Base-by-base conservation (phyloP, 2,888 invertebrate species). In the Desoria tigrina region DNA sequence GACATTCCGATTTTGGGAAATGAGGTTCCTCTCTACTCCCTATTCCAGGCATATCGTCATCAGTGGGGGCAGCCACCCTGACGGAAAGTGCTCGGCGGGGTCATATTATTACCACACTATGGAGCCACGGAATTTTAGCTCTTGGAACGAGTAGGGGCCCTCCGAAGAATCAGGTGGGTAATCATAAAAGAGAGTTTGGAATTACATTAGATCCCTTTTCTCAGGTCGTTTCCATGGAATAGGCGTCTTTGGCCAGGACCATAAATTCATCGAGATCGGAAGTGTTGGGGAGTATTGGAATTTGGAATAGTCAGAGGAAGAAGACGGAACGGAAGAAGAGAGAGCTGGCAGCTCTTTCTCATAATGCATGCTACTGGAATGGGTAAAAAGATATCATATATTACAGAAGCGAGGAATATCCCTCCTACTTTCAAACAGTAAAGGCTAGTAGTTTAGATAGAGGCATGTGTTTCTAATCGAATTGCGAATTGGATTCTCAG, bases 401-500 rank as follows among this genome's bases (percentile, higher is more conserved):
- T 45, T 45, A 16, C n/a, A 6, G 9, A n/a, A n/a, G n/a, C n/a
- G 39, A 16, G 39, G 39, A 39, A 39, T 39, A 16, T 39, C 39
- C 39, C 16, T 39, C 39, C 39, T 16, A 11, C 39, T 9, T 39
- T 39, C 21, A 6, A 16, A 18, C 16, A 11, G 45, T n/a, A 4
- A 45, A 45, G 45, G 45, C 4, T 18, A 45, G n/a, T 21, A 16
- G 21, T 9, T 11, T 21, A 23, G 26, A 54, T 6, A 45, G 61
- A 62, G 62, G 55, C 70, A 70, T 70, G 70, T 70, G 70, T 67
- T 67, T 67, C 65, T 70, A 67, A 70, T 70, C 65, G 70, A 67
- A 67, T 67, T 65, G 67, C 26, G 65, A 65, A 67, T 67, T 64
- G 67, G 61, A 59, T 58, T 53, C 49, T 58, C 58, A 42, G 45